Percentiles rank a stretch among this genome's conserved stretches.
Evolutionary conservation across 2,888 invertebrate genomes (phyloP).

Genomic region (Allolobophora icterica): DNA sequence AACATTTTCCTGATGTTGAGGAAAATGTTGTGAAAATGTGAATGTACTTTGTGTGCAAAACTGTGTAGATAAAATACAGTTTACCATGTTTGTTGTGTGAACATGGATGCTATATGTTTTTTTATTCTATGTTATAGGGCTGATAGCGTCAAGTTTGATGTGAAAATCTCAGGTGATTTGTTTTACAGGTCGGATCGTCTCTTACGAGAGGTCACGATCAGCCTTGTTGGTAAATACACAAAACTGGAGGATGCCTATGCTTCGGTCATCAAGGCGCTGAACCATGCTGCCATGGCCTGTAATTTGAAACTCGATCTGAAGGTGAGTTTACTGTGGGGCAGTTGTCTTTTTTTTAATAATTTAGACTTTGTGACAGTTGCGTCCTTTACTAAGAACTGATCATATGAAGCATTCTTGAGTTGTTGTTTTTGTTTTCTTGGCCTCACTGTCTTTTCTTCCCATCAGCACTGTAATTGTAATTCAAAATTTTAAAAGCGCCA

Average conservation of each 20-base stretch:
- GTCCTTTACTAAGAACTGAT: background rate
- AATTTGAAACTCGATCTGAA: constrained; percentile 83
- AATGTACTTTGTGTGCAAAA: too few relatives aligned
- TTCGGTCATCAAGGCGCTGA: constrained; percentile 90
- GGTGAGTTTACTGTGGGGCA: constrained; percentile 62
- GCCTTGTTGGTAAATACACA: constrained; percentile 95
- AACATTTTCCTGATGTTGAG: too few relatives aligned
- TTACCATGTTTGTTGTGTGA: too few relatives aligned
- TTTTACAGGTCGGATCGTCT: constrained; percentile 76
- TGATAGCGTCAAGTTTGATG: too few relatives aligned
- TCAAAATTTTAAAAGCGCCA: too few relatives aligned
- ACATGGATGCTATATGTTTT: too few relatives aligned
- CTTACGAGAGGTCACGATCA: constrained; percentile 84
- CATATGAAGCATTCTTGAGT: background rate
- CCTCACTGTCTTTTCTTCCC: too few relatives aligned
- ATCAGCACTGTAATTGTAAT: too few relatives aligned
- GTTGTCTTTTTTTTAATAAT: background rate
- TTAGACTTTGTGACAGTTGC: background rate
- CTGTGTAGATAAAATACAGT: too few relatives aligned
- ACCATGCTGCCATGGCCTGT: constrained; percentile 87
- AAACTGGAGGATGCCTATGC: constrained; percentile 94
- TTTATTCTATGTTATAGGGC: too few relatives aligned
- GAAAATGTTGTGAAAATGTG: too few relatives aligned
- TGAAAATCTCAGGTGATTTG: background rate
- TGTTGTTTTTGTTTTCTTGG: background rate